phyloP scores from a whole-genome alignment of 2,888 invertebrate species.

The Ennomos erosarius region DNA sequence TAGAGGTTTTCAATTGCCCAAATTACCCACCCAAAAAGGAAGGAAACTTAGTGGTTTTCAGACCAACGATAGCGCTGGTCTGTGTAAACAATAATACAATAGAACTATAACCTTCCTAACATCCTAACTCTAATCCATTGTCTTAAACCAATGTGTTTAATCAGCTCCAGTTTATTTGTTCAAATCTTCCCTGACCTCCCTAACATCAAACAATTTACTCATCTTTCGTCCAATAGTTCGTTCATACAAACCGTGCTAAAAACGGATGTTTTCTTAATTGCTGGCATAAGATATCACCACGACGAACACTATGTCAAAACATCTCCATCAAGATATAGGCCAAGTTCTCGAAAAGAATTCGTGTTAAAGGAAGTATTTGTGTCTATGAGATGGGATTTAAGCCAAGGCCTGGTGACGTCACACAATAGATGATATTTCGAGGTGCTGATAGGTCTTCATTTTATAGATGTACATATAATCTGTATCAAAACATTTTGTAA shows the following conservation, averaged over 20 bases:
- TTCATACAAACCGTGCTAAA: constrained; percentile 18
- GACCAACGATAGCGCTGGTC: no score
- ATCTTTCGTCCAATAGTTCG: constrained; percentile 7
- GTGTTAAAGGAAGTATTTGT: constrained; percentile 27
- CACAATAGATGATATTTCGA: constrained; percentile 26
- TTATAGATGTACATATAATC: constrained; percentile 7
- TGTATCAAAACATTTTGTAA: neutral
- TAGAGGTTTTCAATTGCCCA: no score
- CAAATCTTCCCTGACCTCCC: constrained; percentile 7
- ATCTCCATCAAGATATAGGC: constrained; percentile 26
- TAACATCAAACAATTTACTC: constrained; percentile 13
- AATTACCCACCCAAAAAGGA: no score
- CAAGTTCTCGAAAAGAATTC: constrained; percentile 30
- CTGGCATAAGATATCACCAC: constrained; percentile 28
- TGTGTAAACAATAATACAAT: no score
- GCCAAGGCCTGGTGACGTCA: constrained; percentile 28
- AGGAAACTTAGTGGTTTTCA: no score
- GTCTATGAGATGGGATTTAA: constrained; percentile 23
- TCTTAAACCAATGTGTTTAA: neutral
- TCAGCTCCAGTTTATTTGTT: neutral
- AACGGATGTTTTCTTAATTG: constrained; percentile 32
- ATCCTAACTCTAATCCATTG: no score
- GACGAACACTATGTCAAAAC: constrained; percentile 27
- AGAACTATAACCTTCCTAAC: no score
- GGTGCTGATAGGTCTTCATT: constrained; percentile 22